These are phyloP conservation scores for Knipowitschia caucasica DNA, from an alignment of 2,797 vertebrate species.

Conservation along the genomic window DNA sequence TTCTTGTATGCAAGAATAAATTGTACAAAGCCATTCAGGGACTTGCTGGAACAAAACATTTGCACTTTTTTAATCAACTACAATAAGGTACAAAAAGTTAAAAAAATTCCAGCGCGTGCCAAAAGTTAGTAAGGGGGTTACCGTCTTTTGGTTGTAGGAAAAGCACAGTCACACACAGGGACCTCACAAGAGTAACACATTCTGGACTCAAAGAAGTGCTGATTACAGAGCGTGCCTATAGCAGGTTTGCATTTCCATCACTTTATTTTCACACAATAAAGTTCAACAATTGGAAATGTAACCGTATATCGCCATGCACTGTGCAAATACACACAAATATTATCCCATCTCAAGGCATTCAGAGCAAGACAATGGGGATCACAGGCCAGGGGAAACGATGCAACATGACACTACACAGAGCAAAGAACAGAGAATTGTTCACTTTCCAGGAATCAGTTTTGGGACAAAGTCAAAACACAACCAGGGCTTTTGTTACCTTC, in stretches of 20 bases:
- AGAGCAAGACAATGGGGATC: constrained; percentile 48
- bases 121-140: constrained; percentile 49
- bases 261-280: background rate
- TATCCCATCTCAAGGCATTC: constrained; percentile 43
- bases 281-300: background rate
- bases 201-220: constrained; percentile 19
- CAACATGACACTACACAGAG: constrained; percentile 53
- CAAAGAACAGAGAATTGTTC: constrained; percentile 59
- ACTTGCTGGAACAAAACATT: background rate
- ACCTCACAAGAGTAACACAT: constrained; percentile 15
- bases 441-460: constrained; percentile 49
- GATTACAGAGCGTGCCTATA: constrained; percentile 33
- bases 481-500: constrained; percentile 75
- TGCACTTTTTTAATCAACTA: too few relatives aligned
- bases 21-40: background rate
- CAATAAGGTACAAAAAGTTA: constrained; percentile 3
- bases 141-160: constrained; percentile 12
- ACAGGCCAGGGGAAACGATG: constrained; percentile 52
- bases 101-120: constrained; percentile 13
- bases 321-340: constrained; percentile 46
- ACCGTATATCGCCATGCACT: constrained; percentile 42
- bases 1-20: too few relatives aligned
- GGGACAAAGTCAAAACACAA: constrained; percentile 38
- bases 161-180: constrained; percentile 13
- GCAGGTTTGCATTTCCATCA: constrained; percentile 19